Base-by-base conservation (phyloP, 2,888 invertebrate genomes). In the Dynastes hyllus region DNA sequence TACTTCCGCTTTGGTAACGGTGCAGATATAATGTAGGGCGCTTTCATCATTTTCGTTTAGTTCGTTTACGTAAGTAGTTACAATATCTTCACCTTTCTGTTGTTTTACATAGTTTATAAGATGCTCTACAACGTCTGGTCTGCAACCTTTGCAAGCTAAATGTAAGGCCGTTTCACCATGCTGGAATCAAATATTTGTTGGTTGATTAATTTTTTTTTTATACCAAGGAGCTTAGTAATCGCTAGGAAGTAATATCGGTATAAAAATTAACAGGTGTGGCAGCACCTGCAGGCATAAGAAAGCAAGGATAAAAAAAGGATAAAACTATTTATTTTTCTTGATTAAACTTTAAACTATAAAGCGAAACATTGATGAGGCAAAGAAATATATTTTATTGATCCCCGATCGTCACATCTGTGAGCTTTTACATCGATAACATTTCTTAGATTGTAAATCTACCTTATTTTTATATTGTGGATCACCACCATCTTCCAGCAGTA, bases 81-180 rank as follows among this genome's bases (percentile, higher is more conserved):
- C 95, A 80, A 94, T 93, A 71, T 95, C 95, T 78, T 93, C 92
- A 1, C 95, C 95, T 85, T 93, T 93, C 80, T 92, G 93, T 67
- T 92, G 92, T 88, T 94, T 95, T 4, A 96, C 94, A 85, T 95
- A 95, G 78, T 94, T 93, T 83, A 99, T 95, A 63, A 99, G 91
- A 87, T 97, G 95, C 78, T 93, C 92, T 0, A 97, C 97, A 0
- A 98, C 95, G 81, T 96, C 96, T 37, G 95, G 95, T 83, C 94
- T 92, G 86, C 96, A 96, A 80, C 94, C 94, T 81, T 96, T 92
- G 85, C 97, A 97, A 2, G 98, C 98, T 88, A 99, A 93, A 87
- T 99, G 99, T 16, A 99, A 91, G 0, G 99, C 96, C 0, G 98
- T 99, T 91, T 99, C 98, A 1, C 98, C 98, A 85, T 92, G 93